Evolutionary conservation across 2,888 invertebrate species (phyloP), one percentile per base, ranked within the genome.

Genomic region (Agonopterix alstromeriana): DNA sequence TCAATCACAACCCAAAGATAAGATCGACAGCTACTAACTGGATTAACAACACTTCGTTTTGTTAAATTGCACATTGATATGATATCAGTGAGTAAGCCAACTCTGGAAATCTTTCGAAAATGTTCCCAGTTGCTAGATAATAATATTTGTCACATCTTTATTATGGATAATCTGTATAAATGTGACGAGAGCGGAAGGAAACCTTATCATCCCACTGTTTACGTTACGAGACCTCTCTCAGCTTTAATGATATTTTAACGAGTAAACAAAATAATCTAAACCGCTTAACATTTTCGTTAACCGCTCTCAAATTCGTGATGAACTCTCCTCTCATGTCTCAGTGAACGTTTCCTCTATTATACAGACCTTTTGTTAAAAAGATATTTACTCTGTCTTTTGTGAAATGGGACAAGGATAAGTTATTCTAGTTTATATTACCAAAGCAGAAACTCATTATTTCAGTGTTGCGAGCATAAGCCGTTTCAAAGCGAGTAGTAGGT

Each of bases 1-100:
- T 77, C 76, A 77, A 80, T 82, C 78, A 77, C 69, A 60, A 60
- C 61, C 54, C 27, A 10, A 48, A 56, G 79, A 79, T 81, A 77
- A 77, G 56, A 60, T 51, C 73, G 70, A 71, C 70, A 72, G 61
- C 53, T 53, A 56, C 51, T 56, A 27, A 27, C 27, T 27, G 35
- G 14, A 45, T 45, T 45, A 12, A n/a, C 38, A 45, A 7, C 9
- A 45, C 36, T 38, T 27, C 12, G 17, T 43, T 38, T 38, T 10
- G 10, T n/a, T 38, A 38, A n/a, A 38, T 38, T 38, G 35, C 40
- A 42, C 14, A 35, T 9, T 48, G 36, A 17, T 36, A 43, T 43
- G 43, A 42, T 46, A 51, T 27, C 27, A 27, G 27, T 5, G 43
- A 43, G 42, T 47, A 36, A 42, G 11, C 40, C 42, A 35, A 45